phyloP scores from a whole-genome alignment of 1,140 invertebrate species.

The Lepidurus apus region DNA sequence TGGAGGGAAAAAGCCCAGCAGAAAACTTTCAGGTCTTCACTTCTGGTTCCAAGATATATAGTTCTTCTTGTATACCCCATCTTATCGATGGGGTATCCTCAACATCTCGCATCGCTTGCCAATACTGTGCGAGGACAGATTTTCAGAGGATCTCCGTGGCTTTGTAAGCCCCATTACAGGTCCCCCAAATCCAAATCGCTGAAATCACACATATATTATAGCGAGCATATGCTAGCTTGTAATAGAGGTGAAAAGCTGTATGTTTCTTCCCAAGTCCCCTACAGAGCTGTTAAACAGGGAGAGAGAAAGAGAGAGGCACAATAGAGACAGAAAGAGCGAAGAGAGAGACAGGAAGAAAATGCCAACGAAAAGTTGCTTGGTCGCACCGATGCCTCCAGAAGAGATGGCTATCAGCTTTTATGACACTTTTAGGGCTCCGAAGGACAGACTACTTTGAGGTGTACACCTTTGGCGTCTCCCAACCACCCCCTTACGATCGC shows the following conservation, averaged over 20 bases:
- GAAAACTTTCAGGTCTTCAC: neutral
- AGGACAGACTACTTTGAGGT: neutral
- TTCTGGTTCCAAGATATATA: too few relatives aligned
- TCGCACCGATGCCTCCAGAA: too few relatives aligned
- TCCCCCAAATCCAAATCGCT: neutral
- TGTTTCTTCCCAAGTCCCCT: neutral
- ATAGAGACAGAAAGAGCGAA: neutral
- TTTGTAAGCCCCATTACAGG: too few relatives aligned
- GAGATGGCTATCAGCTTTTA: conserved; percentile 12
- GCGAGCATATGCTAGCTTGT: conserved; percentile 18
- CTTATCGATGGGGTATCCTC: too few relatives aligned
- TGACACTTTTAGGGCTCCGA: conserved; percentile 14
- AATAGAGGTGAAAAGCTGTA: conserved; percentile 22
- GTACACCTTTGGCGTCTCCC: too few relatives aligned
- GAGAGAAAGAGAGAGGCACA: neutral
- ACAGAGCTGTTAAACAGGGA: neutral
- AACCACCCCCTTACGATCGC: too few relatives aligned
- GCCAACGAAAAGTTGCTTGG: too few relatives aligned
- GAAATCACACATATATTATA: conserved; percentile 16
- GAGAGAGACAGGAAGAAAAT: too few relatives aligned
- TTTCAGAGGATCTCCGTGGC: too few relatives aligned
- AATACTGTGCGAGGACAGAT: too few relatives aligned
- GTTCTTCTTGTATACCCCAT: too few relatives aligned
- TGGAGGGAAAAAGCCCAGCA: neutral
- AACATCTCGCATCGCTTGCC: too few relatives aligned